Evolutionary conservation across 2,113 vertebrate species (phyloP).

Genomic region (Crotalus horridus): DNA sequence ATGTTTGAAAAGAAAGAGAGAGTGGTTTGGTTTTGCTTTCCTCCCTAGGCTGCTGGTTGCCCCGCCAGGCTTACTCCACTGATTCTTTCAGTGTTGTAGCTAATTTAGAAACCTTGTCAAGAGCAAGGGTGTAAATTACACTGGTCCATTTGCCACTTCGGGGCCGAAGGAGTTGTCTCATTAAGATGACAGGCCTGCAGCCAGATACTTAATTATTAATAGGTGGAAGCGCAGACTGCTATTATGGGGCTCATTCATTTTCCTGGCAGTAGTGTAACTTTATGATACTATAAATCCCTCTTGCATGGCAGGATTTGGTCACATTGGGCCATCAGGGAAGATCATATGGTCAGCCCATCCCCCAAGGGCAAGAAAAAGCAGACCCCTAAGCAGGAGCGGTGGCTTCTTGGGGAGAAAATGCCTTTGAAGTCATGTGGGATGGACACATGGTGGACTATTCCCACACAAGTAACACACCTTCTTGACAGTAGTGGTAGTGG

Average conservation of each 20-base stretch:
- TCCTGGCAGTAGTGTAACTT: neutral
- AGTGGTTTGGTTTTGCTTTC: neutral
- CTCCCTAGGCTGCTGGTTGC: neutral
- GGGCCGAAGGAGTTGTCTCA: neutral
- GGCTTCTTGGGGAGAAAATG: neutral
- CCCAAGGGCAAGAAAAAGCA: neutral
- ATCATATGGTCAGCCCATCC: neutral
- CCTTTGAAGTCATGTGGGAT: neutral
- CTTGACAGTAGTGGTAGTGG: neutral
- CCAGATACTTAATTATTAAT: conserved; percentile 27
- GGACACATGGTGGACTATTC: neutral
- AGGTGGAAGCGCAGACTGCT: neutral
- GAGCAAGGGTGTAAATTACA: conserved; percentile 1
- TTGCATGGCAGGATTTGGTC: neutral
- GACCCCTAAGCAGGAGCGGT: neutral
- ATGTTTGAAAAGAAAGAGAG: neutral
- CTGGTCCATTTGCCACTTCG: neutral
- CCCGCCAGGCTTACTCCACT: neutral
- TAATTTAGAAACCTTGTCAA: conserved; percentile 27
- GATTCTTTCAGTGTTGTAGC: rapidly evolving
- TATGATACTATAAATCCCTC: neutral
- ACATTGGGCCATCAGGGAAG: neutral
- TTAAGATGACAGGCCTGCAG: neutral
- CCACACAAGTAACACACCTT: neutral
- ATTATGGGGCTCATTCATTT: conserved; percentile 24